Conservation (phyloP, 2,113 vertebrate genomes). For the human region GRCh38 chr18:22558501-22559000, state of each 20-base stretch:
- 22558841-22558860: constrained; percentile 20
- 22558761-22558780: not conserved
- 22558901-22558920: not conserved
- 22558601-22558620: not conserved
- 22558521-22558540: not conserved
- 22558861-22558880: not conserved
- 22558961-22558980: no score
- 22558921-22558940: not conserved
- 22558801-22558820: not conserved
- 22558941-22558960: no score
- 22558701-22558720: not conserved
- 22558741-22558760: not conserved
- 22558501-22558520: not conserved
- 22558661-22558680: constrained; percentile 22
- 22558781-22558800: not conserved
- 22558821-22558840: not conserved
- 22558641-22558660: constrained; percentile 6
- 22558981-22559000: accelerated
- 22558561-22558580: not conserved
- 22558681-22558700: not conserved
- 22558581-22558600: not conserved
- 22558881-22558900: not conserved
- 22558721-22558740: not conserved
- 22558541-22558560: not conserved
- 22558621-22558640: not conserved